Base-by-base conservation (phyloP, 2,113 vertebrate genomes). In the Ia io region DNA sequence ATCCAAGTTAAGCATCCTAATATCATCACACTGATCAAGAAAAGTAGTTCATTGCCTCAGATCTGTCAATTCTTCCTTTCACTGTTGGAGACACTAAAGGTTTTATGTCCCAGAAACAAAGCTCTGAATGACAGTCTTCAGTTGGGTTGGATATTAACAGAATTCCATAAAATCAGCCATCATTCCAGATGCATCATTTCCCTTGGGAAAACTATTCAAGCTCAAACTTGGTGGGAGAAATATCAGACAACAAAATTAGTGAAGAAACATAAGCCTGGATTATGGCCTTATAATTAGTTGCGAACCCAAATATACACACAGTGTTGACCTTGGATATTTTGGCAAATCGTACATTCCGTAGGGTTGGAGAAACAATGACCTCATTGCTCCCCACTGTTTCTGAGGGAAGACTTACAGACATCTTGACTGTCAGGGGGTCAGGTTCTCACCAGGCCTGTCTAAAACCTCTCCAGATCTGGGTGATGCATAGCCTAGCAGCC, bases 11-110 rank as follows among this genome's bases (percentile, higher is more conserved):
- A 96, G 96, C 1, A 0, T 92, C 96, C 97, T 97, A 96, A 96
- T 97, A 97, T 97, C 97, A 98, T 98, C 98, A 97, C 8, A 22
- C 93, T 97, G 97, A 98, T 98, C 96, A 95, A 97, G 96, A 97
- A 97, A 97, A 97, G 96, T 65, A 87, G 91, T 94, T 78, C 92
- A 84, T 97, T 20, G 16, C 97, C 95, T 93, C 92, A 91, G 85
- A 85, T 93, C 95, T 98, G 98, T 98, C 98, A 97, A 98, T 97
- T 97, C 97, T 97, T 96, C 91, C 96, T 97, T 76, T 93, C 87
- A 18, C 95, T 82, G 84, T 90, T 73, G 93, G 96, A 67, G 92
- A 93, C 77, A 95, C 94, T 94, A 79, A 95, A 95, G 89, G 63
- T 92, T 90, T 73, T 71, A 76, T 86, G 67, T 85, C 97, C 93